Evolutionary conservation across 2,797 vertebrate species (phyloP), one percentile per base, ranked within the genome.

Genomic region (Sciurus vulgaris): DNA sequence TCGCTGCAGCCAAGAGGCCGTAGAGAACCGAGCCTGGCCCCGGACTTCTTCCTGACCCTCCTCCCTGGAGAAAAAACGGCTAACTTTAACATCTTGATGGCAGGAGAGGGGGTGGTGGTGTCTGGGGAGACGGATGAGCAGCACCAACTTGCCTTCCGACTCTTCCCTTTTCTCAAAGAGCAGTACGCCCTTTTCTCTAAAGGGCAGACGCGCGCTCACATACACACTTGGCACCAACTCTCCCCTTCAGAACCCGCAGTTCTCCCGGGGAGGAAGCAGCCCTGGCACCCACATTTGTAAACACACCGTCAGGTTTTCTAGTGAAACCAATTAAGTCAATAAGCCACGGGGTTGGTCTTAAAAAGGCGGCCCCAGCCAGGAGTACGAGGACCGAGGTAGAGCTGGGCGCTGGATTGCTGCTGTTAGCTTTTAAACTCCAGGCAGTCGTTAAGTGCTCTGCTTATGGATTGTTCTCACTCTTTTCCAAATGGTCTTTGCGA

Each of bases 261-360:
- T 83, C 89, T 94, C 61, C 49, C 4, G 20, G 83, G 73, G 65
- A 96, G 96, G 93, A 89, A 93, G 79, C 82, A 38, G 89, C 84
- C 61, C 72, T 78, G 95, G 92, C 93, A 95, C 83, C 95, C 78
- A 86, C 91, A 38, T 88, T 92, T 96, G 67, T 88, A 92, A 97
- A 94, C 86, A 87, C 65, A 49, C 73, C 24, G 56, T 82, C 93
- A 86, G 67, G 65, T 92, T 96, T 96, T 76, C 85, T n/a, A 69
- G 83, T 63, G 86, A 93, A 96, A 89, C 94, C 93, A 59, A 74
- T 87, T 77, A 93, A 92, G 90, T 95, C 92, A 77, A 11, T 77
- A 82, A 95, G 82, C 84, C 79, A 30, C 10, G 51, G 87, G 90
- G 56, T 82, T 51, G 76, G 22, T 47, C 65, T 54, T 73, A 49